Conservation (phyloP, 2,113 vertebrate species). For the Trachemys scripta region DNA sequence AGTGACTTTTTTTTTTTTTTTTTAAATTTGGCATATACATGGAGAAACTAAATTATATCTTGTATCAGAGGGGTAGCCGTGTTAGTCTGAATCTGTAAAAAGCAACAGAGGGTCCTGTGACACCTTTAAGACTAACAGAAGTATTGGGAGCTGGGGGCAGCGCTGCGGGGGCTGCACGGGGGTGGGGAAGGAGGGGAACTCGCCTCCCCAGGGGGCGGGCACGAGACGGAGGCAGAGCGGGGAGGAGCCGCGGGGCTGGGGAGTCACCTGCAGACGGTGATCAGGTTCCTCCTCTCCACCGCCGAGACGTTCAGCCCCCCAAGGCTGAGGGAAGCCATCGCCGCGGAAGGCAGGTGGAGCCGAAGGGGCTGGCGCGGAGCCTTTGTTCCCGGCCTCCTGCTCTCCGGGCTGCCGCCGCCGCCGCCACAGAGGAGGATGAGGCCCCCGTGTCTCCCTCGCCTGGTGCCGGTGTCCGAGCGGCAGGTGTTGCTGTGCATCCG, state of each 20-base stretch:
- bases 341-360: conserved; percentile 31
- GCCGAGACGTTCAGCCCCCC: conserved; percentile 84
- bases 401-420: conserved; percentile 2
- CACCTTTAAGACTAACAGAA: too few species aligned
- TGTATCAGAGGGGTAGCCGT: too few species aligned
- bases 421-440: not conserved
- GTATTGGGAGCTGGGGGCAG: not conserved
- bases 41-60: too few species aligned
- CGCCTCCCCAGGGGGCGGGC: not conserved
- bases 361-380: conserved; percentile 28
- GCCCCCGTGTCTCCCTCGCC: not conserved
- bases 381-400: conserved; percentile 71
- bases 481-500: not conserved
- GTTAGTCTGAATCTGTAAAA: too few species aligned
- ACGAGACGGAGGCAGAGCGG: not conserved
- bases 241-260: not conserved
- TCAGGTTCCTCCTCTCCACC: conserved; percentile 94
- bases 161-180: not conserved
- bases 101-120: too few species aligned
- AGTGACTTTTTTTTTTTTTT: too few species aligned
- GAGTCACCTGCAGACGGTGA: conserved; percentile 94
- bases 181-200: not conserved
- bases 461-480: not conserved
- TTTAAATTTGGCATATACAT: too few species aligned
- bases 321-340: conserved; percentile 89